These are phyloP conservation scores for Cryptotermes secundus DNA, from an alignment of 1,140 invertebrate genomes.

Conservation along the genomic window DNA sequence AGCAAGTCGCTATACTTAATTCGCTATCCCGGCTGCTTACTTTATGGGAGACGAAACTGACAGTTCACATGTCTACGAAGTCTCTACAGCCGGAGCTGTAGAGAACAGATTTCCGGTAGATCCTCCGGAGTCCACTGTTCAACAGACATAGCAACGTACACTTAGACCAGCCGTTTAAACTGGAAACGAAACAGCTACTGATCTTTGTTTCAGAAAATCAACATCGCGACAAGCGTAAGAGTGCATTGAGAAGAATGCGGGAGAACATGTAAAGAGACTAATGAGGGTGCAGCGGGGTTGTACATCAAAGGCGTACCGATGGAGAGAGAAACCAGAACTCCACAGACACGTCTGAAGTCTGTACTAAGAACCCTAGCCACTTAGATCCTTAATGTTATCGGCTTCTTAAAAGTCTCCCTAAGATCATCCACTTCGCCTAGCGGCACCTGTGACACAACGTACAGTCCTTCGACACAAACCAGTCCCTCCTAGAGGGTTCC, in stretches of 20 bases:
- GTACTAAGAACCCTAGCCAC: background rate
- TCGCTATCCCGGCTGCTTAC: too few species aligned
- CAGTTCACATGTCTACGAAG: too few species aligned
- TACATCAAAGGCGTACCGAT: background rate
- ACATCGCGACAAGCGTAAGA: background rate
- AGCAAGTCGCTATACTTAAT: too few species aligned
- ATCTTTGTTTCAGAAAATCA: background rate
- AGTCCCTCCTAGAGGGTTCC: background rate
- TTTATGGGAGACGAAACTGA: too few species aligned
- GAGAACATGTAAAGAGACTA: background rate
- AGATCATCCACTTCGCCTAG: conserved; percentile 3
- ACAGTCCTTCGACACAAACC: background rate
- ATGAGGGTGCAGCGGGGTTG: background rate
- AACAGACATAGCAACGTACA: too few species aligned
- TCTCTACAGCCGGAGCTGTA: too few species aligned
- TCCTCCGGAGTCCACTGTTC: too few species aligned
- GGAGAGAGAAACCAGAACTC: background rate
- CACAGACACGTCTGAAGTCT: background rate
- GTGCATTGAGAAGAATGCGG: background rate
- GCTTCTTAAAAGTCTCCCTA: background rate
- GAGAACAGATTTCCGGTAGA: too few species aligned
- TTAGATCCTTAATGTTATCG: background rate
- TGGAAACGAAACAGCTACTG: too few species aligned
- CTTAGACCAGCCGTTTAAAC: too few species aligned
- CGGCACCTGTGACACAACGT: background rate